Conservation (phyloP, 1,140 invertebrate species). For the Ctenoplectra terminalis region DNA sequence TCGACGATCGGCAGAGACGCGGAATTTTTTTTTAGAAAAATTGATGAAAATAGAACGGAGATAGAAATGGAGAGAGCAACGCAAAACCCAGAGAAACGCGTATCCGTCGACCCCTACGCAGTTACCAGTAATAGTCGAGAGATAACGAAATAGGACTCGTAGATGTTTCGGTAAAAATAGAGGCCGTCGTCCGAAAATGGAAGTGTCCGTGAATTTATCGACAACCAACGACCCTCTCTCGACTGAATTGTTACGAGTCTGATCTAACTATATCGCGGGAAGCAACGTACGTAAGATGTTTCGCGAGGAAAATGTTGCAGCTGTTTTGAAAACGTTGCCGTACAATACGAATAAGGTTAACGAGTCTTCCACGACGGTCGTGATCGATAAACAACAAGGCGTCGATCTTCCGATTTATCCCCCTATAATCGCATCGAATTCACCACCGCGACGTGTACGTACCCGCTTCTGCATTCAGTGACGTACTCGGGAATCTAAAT, state of each 20-base stretch:
- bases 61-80: not conserved
- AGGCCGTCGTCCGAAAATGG: not conserved
- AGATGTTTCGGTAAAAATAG: constrained; percentile 48
- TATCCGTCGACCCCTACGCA: constrained; percentile 1
- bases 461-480: constrained; percentile 51
- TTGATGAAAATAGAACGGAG: too few species aligned
- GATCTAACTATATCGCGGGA: too few species aligned
- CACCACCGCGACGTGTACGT: constrained; percentile 26
- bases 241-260: too few species aligned
- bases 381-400: constrained; percentile 71
- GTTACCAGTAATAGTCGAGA: constrained; percentile 10
- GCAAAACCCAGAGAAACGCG: not conserved
- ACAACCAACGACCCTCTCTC: not conserved
- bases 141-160: constrained; percentile 47
- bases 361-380: constrained; percentile 46
- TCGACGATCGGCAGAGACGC: not conserved
- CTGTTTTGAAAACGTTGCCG: not conserved
- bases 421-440: constrained; percentile 61
- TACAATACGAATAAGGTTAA: constrained; percentile 31
- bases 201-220: constrained; percentile 29
- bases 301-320: not conserved
- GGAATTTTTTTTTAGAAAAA: not conserved
- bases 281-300: too few species aligned
- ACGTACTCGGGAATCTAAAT: constrained; percentile 43
- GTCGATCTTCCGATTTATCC: constrained; percentile 70